phyloP scores from a whole-genome alignment of 2,797 vertebrate genomes.

The Epinephelus malabaricus region DNA sequence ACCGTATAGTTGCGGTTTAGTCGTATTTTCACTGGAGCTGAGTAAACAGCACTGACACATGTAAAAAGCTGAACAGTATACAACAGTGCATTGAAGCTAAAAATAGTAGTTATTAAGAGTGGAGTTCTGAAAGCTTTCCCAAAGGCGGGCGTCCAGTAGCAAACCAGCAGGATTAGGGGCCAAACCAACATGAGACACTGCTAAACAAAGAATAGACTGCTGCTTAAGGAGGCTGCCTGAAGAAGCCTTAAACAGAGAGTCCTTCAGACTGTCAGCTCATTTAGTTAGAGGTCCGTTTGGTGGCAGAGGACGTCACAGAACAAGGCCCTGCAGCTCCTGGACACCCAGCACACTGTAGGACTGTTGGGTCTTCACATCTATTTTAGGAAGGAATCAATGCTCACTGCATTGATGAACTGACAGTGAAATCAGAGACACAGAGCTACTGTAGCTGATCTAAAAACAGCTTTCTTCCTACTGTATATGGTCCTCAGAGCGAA shows the following conservation, averaged over 20 bases:
- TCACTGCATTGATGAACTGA: background rate
- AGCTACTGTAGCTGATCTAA: conserved; percentile 14
- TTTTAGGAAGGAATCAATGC: background rate
- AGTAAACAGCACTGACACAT: background rate
- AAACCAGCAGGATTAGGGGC: conserved; percentile 26
- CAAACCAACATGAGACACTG: conserved; percentile 10
- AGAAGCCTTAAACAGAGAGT: conserved; percentile 13
- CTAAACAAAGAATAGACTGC: conserved; percentile 13
- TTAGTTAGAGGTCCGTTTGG: conserved; percentile 8
- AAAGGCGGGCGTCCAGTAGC: background rate
- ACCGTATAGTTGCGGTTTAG: background rate
- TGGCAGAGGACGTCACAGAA: no score
- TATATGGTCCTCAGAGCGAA: conserved; percentile 1
- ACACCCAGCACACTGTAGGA: background rate
- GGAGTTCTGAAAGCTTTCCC: background rate
- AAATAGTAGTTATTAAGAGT: conserved; percentile 40
- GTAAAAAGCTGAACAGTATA: background rate
- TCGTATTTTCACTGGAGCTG: background rate
- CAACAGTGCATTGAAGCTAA: conserved; percentile 29
- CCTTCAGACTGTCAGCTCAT: conserved; percentile 10
- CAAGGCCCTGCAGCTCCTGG: background rate
- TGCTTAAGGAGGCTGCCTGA: background rate
- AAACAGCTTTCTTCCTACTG: conserved; percentile 5
- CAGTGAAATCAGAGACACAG: conserved; percentile 28
- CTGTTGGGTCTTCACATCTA: background rate